Percentiles rank a stretch among this genome's conserved stretches.
These are phyloP conservation scores for Orchesella cincta DNA, from an alignment of 1,140 invertebrate genomes.

Conservation along the genomic window DNA sequence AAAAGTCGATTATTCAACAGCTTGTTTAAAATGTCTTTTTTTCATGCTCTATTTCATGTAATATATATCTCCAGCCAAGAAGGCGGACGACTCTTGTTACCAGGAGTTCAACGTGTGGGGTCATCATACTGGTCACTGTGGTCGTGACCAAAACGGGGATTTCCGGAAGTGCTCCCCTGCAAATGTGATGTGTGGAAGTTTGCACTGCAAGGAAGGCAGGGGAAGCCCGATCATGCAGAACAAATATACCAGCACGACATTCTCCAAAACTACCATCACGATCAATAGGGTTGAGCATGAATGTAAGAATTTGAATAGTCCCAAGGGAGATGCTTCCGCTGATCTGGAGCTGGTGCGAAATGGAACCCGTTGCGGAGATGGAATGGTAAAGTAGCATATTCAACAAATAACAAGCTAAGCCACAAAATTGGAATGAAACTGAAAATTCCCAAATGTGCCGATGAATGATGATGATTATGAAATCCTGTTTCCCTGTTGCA, in stretches of 20 bases:
- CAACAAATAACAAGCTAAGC: neutral
- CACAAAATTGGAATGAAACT: conserved; percentile 19
- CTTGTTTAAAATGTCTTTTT: conserved; percentile 19
- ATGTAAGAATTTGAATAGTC: conserved; percentile 76
- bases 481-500: neutral
- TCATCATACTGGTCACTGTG: conserved; percentile 89
- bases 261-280: conserved; percentile 80
- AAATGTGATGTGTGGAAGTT: conserved; percentile 64
- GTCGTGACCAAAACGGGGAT: conserved; percentile 73
- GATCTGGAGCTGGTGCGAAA: conserved; percentile 78
- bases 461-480: conserved; percentile 10
- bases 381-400: conserved; percentile 63
- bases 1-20: conserved; percentile 25
- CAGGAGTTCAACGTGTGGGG: conserved; percentile 92
- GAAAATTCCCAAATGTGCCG: conserved; percentile 12
- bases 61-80: neutral
- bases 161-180: conserved; percentile 83
- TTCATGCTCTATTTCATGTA: neutral
- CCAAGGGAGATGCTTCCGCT: conserved; percentile 66
- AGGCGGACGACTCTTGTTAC: conserved; percentile 40
- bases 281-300: conserved; percentile 82
- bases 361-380: conserved; percentile 87
- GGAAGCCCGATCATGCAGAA: conserved; percentile 73
- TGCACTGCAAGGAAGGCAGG: conserved; percentile 75
- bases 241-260: conserved; percentile 69